Base-by-base conservation (phyloP, 2,113 vertebrate species). In the Apteryx owenii region DNA sequence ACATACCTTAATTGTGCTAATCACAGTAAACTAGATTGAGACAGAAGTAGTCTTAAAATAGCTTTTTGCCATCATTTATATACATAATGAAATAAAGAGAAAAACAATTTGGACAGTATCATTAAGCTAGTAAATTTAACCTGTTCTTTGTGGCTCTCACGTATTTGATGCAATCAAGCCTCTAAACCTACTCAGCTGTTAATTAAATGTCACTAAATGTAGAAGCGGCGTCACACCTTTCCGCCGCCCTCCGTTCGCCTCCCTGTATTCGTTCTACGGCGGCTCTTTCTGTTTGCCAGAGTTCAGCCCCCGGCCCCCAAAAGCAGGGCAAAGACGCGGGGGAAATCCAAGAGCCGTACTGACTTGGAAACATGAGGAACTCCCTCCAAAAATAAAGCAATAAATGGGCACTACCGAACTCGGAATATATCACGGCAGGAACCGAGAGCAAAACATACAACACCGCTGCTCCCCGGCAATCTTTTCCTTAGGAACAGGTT, bases 1-100 rank as follows among this genome's bases (percentile, higher is more conserved):
- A 7, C 90, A 60, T 33, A 61, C 85, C 85, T 75, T 62, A 78
- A 75, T 38, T 64, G 70, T 25, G 72, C 69, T 91, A 65, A 91
- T 60, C 77, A 10, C 64, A 21, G 40, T 3, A 10, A 90, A 73
- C 26, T 21, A 44, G 69, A 38, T 0, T 2, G 48, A 85, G 70
- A 20, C 80, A 9, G 5, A 56, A 66, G 48, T 21, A 13, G 53
- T 21, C 20, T 4, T 12, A 21, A 69, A 46, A 29, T 69, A 22
- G 21, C 42, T 69, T 44, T 33, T 46, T 15, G 0, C 28, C 54
- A 56, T 44, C 23, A 38, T 1, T 10, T 10, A 22, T 0, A 12
- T 0, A 3, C 1, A 9, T 0, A 16, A 3, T 1, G 12, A 18
- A 33, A 12, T 11, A 9, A 14, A 13, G 5, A 6, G 22, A 53